Evolutionary conservation across 2,888 invertebrate genomes (phyloP).

Genomic region (Temnothorax ravouxi): DNA sequence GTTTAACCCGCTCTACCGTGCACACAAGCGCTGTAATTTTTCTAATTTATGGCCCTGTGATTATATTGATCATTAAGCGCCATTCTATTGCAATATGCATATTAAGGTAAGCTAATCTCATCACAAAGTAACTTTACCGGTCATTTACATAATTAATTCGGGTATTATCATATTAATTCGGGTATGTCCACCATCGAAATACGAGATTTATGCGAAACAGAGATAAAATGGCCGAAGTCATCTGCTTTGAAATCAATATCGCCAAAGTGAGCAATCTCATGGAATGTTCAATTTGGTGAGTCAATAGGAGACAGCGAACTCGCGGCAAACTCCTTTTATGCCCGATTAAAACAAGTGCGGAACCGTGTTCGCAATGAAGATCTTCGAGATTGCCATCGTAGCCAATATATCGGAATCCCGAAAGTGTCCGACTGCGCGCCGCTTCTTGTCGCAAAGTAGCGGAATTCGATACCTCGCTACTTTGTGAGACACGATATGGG

Average conservation of each 20-base stretch:
- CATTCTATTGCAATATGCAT: not conserved
- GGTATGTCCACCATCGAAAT: not conserved
- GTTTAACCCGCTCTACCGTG: too few species aligned
- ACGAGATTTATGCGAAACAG: conserved; percentile 10
- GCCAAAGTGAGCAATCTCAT: conserved; percentile 24
- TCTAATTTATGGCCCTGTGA: not conserved
- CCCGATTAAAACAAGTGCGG: conserved; percentile 79
- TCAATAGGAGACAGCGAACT: conserved; percentile 64
- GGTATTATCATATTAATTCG: conserved; percentile 7
- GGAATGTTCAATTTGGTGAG: conserved; percentile 56
- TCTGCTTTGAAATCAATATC: conserved; percentile 37
- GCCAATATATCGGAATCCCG: conserved; percentile 61
- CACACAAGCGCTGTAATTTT: not conserved
- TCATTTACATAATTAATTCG: conserved; percentile 14
- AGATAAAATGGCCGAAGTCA: conserved; percentile 28
- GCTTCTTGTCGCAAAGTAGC: conserved; percentile 60
- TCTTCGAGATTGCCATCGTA: conserved; percentile 49
- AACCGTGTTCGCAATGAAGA: conserved; percentile 71
- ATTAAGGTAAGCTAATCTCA: conserved; percentile 9
- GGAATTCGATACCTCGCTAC: conserved; percentile 73
- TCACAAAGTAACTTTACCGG: not conserved
- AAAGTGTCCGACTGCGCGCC: conserved; percentile 60
- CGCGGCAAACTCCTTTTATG: conserved; percentile 61
- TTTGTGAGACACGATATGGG: conserved; percentile 56
- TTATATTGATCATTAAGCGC: not conserved